These are phyloP conservation scores for Ochropacha duplaris DNA, from an alignment of 2,888 invertebrate species.

Conservation along the genomic window DNA sequence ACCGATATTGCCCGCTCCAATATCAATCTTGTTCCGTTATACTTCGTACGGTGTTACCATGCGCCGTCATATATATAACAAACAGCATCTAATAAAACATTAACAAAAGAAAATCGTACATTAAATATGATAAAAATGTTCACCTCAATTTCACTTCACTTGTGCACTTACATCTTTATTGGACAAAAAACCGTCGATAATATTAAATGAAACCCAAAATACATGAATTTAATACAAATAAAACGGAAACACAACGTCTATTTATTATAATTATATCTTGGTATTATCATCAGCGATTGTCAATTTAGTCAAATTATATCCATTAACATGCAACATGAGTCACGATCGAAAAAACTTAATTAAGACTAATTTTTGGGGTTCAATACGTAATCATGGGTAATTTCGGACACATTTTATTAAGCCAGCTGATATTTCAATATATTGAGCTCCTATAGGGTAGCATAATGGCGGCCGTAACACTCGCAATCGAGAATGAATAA, in stretches of 20 bases:
- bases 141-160: too few relatives aligned
- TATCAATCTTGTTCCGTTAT: too few relatives aligned
- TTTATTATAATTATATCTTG: neutral
- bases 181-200: too few relatives aligned
- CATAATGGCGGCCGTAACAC: slow-evolving; percentile 72
- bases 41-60: too few relatives aligned
- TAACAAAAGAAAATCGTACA: too few relatives aligned
- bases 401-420: slow-evolving; percentile 30
- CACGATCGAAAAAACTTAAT: neutral
- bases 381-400: neutral
- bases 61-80: too few relatives aligned
- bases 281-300: neutral
- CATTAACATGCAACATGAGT: neutral
- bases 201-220: too few relatives aligned
- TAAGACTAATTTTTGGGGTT: neutral
- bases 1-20: too few relatives aligned
- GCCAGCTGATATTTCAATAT: slow-evolving; percentile 49
- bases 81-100: too few relatives aligned
- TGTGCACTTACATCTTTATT: too few relatives aligned
- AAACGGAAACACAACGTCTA: neutral
- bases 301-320: neutral
- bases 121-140: too few relatives aligned
- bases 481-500: slow-evolving; percentile 71
- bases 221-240: neutral
- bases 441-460: slow-evolving; percentile 32